These are phyloP conservation scores for Acanthisitta chloris DNA, from an alignment of 2,113 vertebrate genomes.

Conservation along the genomic window DNA sequence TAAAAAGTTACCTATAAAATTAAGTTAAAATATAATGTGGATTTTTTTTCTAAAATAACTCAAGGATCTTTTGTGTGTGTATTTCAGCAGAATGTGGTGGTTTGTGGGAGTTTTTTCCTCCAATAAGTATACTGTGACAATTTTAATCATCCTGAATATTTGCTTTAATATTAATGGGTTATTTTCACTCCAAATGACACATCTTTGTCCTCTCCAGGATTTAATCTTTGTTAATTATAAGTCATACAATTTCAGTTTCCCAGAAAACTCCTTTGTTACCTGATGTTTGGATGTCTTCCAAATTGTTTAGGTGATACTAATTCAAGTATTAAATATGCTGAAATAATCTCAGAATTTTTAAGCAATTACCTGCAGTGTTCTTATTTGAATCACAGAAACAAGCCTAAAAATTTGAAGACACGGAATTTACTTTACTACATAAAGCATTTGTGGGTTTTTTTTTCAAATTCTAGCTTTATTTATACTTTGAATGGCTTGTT, in stretches of 20 bases:
- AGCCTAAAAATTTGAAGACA: neutral
- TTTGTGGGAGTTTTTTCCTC: rapidly evolving
- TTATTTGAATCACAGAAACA: neutral
- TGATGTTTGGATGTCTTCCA: neutral
- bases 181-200: neutral
- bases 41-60: neutral
- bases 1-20: neutral
- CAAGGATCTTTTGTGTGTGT: neutral
- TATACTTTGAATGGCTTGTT: neutral
- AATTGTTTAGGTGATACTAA: neutral
- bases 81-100: neutral
- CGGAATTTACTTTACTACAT: neutral
- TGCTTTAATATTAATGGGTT: neutral
- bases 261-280: neutral
- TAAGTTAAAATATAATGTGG: neutral
- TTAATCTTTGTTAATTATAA: neutral
- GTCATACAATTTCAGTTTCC: neutral
- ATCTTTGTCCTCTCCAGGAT: neutral
- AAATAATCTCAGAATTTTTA: constrained; percentile 2
- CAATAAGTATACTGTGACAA: neutral
- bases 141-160: neutral
- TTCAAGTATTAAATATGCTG: neutral
- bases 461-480: neutral
- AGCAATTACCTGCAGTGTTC: neutral
- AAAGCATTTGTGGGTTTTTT: neutral